Base-by-base conservation (phyloP, 2,113 vertebrate species). In the Excalfactoria chinensis region DNA sequence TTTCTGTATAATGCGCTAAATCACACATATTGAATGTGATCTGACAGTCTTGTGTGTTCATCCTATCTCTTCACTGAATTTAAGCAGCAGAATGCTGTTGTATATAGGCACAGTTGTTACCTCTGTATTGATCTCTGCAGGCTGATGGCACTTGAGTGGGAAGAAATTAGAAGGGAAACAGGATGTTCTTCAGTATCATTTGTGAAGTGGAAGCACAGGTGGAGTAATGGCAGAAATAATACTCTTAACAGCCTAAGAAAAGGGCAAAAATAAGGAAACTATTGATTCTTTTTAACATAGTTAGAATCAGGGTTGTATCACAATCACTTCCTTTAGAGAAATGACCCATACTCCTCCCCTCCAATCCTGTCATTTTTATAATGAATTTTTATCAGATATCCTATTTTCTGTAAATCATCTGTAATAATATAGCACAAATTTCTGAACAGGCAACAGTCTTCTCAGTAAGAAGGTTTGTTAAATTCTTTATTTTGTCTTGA, bases 251-350 rank as follows among this genome's bases (percentile, higher is more conserved):
- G 55, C 37, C 85, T 26, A n/a, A 37, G 68, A 92, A 91, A 89
- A 96, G 95, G 95, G 80, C 43, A 91, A 76, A 95, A 95, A 89
- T 89, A 96, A 93, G 80, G 82, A 89, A 95, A 55, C 3, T 91
- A 96, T 94, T 96, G 95, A 94, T 97, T 72, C 95, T 97, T 79
- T 78, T 93, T 9, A 84, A 79, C 84, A 88, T 92, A 18, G 25
- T 95, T 94, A 85, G 72, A 93, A 82, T 90, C 74, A 58, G 76
- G 68, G 95, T 95, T 91, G 86, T 69, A 95, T 96, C 81, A 43
- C 80, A 64, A 95, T 96, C 81, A 43, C 80, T 93, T 91, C 91
- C 75, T 90, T 68, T 63, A 81, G 82, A 90, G 94, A 93, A 95
- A 73, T 85, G 77, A 89, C 35, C 40, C 6, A 6, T 55, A 40